These are phyloP conservation scores for Python bivittatus DNA, from an alignment of 2,113 vertebrate species.

Conservation along the genomic window DNA sequence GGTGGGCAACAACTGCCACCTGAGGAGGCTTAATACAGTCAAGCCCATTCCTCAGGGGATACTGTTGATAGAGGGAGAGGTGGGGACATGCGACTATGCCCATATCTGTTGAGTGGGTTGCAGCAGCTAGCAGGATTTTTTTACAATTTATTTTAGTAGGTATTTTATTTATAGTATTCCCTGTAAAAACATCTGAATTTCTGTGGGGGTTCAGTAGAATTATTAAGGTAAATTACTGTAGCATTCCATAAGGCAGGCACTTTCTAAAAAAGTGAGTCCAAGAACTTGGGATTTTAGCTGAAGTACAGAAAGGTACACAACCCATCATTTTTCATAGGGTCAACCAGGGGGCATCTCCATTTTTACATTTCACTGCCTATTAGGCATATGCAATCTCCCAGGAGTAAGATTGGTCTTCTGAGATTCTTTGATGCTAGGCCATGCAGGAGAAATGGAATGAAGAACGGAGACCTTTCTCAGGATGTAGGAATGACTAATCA, in stretches of 20 bases:
- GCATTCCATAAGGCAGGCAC: background rate
- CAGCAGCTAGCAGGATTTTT: background rate
- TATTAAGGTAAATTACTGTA: background rate
- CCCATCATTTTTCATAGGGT: background rate
- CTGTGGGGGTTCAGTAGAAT: background rate
- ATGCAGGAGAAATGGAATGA: background rate
- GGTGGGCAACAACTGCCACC: too few species aligned
- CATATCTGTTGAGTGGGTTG: background rate
- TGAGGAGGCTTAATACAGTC: background rate
- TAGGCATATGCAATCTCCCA: background rate
- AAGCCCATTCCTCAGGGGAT: background rate
- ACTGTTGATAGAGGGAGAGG: background rate
- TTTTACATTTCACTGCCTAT: conserved; percentile 4
- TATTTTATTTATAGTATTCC: background rate
- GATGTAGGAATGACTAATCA: background rate
- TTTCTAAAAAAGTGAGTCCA: background rate
- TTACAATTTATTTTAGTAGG: background rate
- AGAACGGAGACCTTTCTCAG: background rate
- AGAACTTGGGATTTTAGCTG: background rate
- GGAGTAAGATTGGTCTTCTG: background rate
- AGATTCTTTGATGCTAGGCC: background rate
- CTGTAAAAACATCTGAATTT: background rate
- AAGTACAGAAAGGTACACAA: background rate
- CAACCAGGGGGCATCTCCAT: background rate
- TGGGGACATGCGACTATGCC: background rate